Evolutionary conservation across 2,797 vertebrate genomes (phyloP).

Genomic region (Moxostoma hubbsi): DNA sequence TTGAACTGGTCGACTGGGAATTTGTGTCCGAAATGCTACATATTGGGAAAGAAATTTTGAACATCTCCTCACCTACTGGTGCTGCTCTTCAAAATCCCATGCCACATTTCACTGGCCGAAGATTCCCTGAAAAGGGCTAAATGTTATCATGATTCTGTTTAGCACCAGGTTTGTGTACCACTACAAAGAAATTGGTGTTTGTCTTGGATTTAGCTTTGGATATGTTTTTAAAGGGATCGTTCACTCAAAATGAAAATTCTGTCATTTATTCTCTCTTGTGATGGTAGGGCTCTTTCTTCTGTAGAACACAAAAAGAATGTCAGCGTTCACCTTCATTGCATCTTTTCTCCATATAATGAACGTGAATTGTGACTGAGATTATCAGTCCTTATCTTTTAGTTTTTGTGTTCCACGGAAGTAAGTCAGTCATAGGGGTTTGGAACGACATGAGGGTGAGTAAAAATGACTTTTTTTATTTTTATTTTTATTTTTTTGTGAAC

Average conservation of each 20-base stretch:
- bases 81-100: constrained; percentile 18
- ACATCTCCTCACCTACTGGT: constrained; percentile 48
- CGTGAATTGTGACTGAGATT: no score
- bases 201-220: constrained; percentile 2
- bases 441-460: neutral
- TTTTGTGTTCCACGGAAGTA: neutral
- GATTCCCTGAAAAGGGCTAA: constrained; percentile 35
- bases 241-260: no score
- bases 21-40: neutral
- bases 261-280: neutral
- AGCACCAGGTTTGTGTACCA: constrained; percentile 11
- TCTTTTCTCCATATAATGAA: no score
- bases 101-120: constrained; percentile 17
- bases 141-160: constrained; percentile 14
- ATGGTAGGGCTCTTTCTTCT: neutral
- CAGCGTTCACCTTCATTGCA: no score
- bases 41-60: constrained; percentile 55
- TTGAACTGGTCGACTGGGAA: neutral
- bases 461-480: neutral
- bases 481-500: neutral
- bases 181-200: neutral
- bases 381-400: no score
- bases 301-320: no score
- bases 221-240: constrained; percentile 6
- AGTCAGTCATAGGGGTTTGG: neutral